A percentile compares a stretch with the other conserved stretches of the same genome.
Evolutionary conservation across 2,888 invertebrate species (phyloP).

Genomic region (Acrobasis repandana): DNA sequence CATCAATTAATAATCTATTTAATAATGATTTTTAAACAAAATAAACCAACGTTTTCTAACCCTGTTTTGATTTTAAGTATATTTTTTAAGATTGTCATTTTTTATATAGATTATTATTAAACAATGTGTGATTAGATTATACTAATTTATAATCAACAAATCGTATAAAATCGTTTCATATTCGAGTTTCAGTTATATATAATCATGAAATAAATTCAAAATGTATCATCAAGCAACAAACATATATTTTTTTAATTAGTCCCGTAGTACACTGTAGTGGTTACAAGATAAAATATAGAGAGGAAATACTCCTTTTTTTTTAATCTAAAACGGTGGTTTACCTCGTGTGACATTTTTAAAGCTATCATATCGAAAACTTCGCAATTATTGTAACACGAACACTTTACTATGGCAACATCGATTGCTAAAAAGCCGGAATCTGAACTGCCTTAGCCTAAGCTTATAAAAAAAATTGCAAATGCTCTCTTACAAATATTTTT

Average conservation of each 20-base stretch:
- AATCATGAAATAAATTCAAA: conserved; percentile 22
- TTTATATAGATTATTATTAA: not conserved
- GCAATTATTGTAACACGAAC: conserved; percentile 46
- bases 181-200: not conserved
- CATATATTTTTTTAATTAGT: conserved; percentile 46
- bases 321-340: conserved; percentile 77
- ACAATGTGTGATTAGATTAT: not conserved
- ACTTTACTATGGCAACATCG: conserved; percentile 65
- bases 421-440: conserved; percentile 35
- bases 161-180: too few species aligned
- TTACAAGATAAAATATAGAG: conserved; percentile 46
- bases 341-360: conserved; percentile 77
- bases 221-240: conserved; percentile 36
- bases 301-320: conserved; percentile 47
- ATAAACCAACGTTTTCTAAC: too few species aligned
- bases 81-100: not conserved
- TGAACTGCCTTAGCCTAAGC: conserved; percentile 65
- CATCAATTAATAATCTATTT: not conserved
- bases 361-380: conserved; percentile 60
- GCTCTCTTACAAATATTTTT: conserved; percentile 52
- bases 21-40: too few species aligned
- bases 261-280: conserved; percentile 60
- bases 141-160: too few species aligned
- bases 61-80: too few species aligned
- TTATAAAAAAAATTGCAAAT: conserved; percentile 50